phyloP scores from a whole-genome alignment of 2,888 invertebrate genomes.

The Plagodis dolabraria region DNA sequence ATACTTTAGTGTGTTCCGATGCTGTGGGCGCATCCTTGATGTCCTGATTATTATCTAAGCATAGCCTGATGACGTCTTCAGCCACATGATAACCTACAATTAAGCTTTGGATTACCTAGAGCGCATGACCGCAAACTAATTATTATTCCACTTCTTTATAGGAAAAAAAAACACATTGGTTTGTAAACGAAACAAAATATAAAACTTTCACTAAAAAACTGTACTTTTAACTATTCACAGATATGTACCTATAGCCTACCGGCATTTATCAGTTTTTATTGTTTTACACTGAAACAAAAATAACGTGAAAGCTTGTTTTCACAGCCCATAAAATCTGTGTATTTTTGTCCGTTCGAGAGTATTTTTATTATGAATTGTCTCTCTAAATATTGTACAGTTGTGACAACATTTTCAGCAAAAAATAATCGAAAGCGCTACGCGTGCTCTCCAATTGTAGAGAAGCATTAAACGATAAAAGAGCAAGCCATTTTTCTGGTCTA shows the following conservation, averaged over 20 bases:
- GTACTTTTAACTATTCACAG: no score
- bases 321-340: slow-evolving; percentile 4
- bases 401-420: slow-evolving; percentile 9
- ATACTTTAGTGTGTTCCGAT: no score
- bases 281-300: slow-evolving; percentile 15
- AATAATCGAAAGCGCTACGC: slow-evolving; percentile 23
- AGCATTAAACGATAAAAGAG: slow-evolving; percentile 61
- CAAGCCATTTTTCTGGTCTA: slow-evolving; percentile 62
- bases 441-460: slow-evolving; percentile 49
- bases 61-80: no score
- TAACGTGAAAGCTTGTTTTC: slow-evolving; percentile 35
- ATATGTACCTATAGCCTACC: slow-evolving; percentile 37
- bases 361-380: slow-evolving; percentile 1
- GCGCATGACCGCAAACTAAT: no score
- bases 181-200: no score
- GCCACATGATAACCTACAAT: no score
- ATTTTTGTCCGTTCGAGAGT: background rate
- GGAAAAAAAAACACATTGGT: no score
- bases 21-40: no score
- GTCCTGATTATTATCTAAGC: no score
- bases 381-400: background rate
- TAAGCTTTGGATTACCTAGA: no score
- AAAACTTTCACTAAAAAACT: no score
- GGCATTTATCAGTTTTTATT: slow-evolving; percentile 45
- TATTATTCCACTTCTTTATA: no score